These are phyloP conservation scores for Delphinapterus leucas DNA, from an alignment of 2,113 vertebrate species.

Conservation along the genomic window DNA sequence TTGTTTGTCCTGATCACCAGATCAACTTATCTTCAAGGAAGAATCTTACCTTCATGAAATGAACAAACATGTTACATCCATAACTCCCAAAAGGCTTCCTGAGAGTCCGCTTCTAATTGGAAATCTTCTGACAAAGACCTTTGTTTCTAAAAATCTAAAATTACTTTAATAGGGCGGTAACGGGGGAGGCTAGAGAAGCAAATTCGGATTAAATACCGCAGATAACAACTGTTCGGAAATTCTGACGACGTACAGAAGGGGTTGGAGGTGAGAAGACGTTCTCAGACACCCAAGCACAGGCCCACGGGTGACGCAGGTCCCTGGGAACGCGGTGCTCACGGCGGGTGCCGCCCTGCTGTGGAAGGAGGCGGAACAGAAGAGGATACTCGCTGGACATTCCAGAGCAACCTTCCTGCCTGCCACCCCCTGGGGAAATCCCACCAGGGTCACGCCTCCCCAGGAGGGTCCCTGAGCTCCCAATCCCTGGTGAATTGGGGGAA, in stretches of 20 bases:
- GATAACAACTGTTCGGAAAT: not conserved
- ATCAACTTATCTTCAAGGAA: not conserved
- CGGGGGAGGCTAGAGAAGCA: not conserved
- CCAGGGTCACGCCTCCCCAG: not conserved
- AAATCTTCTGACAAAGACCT: slow-evolving; percentile 27
- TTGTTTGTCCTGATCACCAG: not conserved
- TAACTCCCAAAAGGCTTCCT: not conserved
- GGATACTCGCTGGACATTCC: not conserved
- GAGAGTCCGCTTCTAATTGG: not conserved
- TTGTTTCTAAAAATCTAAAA: slow-evolving; percentile 24
- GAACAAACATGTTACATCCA: not conserved
- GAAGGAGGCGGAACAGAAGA: not conserved
- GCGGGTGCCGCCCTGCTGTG: not conserved
- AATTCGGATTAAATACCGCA: not conserved
- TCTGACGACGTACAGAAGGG: not conserved
- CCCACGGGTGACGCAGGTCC: not conserved
- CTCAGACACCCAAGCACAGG: not conserved
- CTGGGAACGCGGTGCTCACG: not conserved
- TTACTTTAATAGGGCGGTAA: not conserved
- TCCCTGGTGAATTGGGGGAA: not conserved
- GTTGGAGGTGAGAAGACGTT: not conserved
- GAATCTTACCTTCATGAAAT: not conserved
- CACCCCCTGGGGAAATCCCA: not conserved
- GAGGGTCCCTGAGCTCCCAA: not conserved
- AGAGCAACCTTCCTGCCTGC: not conserved